Evolutionary conservation across 1,140 invertebrate species (phyloP), one percentile per base, ranked within the genome.

Genomic region (Drosophila eugracilis): DNA sequence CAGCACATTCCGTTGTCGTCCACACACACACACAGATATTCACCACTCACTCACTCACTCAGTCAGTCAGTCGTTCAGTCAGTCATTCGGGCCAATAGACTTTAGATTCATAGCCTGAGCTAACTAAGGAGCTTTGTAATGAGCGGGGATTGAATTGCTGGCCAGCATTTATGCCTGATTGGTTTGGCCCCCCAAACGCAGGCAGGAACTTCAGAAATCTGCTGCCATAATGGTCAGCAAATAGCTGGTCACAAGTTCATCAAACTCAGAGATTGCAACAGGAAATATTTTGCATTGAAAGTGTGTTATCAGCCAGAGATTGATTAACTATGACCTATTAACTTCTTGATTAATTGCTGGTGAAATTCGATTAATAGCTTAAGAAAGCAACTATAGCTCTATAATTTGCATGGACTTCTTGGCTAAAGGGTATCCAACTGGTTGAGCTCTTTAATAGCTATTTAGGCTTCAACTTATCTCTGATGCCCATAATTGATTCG

Each of bases 1-100:
- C 77, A 80, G 54, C 81, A 42, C 81, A 85, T 85, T 85, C 81
- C 81, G 60, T 32, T 52, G 44, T 66, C 36, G n/a, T n/a, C n/a
- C n/a, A n/a, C n/a, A n/a, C n/a, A n/a, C 55, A 24, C 26, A 32
- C 26, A 57, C 53, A 52, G 19, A 45, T 21, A 57, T 24, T 32
- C 48, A 32, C 39, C 14, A 41, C 15, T 39, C 41, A 22, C 10
- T 6, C n/a, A 7, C 12, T 32, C 22, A 26, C 15, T 4, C n/a
- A n/a, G n/a, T n/a, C n/a, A n/a, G n/a, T n/a, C n/a, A n/a, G n/a
- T n/a, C n/a, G n/a, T n/a, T n/a, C n/a, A n/a, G n/a, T n/a, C n/a
- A n/a, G n/a, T 19, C 24, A 42, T 44, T 44, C 42, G 42, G 24
- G 32, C 50, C 50, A 32, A 24, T 34, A 30, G n/a, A 37, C 36